Evolutionary conservation across 2,797 vertebrate genomes (phyloP).

Genomic region (Zenarchopterus dispar): DNA sequence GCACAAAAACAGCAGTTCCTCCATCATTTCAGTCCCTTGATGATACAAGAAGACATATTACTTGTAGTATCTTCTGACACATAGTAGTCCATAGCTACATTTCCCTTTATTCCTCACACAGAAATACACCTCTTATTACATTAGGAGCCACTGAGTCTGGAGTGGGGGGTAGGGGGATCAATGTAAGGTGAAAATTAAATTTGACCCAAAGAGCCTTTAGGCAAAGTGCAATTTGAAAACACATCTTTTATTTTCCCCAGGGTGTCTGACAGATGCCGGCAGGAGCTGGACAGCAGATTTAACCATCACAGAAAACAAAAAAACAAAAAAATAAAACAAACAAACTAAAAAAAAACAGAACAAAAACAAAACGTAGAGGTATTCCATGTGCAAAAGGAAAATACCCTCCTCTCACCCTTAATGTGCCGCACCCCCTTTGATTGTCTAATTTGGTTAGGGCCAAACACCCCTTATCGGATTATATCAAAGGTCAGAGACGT

Average conservation of each 20-base stretch:
- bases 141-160: constrained; percentile 87
- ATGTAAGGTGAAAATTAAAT: constrained; percentile 97
- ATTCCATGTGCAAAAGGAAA: constrained; percentile 69
- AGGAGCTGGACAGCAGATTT: constrained; percentile 60
- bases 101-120: constrained; percentile 49
- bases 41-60: constrained; percentile 37
- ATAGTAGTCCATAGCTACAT: constrained; percentile 22
- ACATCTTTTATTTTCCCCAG: constrained; percentile 90
- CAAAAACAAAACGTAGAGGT: constrained; percentile 36
- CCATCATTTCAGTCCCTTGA: constrained; percentile 36
- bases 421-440: constrained; percentile 85
- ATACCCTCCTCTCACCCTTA: constrained; percentile 79
- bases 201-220: constrained; percentile 94
- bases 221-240: constrained; percentile 94
- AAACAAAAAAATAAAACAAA: too few relatives aligned
- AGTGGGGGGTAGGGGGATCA: constrained; percentile 84
- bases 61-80: constrained; percentile 27
- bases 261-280: constrained; percentile 82
- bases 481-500: constrained; percentile 90
- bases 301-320: constrained; percentile 45
- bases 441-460: constrained; percentile 91
- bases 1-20: constrained; percentile 35
- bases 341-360: too few relatives aligned
- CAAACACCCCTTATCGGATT: constrained; percentile 85
- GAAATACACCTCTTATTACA: constrained; percentile 87